Evolutionary conservation across 1,140 invertebrate genomes (phyloP), one percentile per base, ranked within the genome.

Genomic region (Meloidogyne chitwoodi): DNA sequence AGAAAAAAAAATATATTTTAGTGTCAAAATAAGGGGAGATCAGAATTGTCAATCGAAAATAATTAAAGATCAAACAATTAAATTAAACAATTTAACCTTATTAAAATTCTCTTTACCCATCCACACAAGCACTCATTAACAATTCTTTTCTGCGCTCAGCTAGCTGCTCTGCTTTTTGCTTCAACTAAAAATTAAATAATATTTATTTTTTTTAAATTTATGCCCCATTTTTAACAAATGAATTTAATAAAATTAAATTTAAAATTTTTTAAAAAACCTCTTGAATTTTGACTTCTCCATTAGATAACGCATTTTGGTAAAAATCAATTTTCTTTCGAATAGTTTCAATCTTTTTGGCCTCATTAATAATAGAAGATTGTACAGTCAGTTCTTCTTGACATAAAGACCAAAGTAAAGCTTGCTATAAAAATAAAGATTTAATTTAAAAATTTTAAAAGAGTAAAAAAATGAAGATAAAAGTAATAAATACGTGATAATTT

Each of bases 321-420:
- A 29, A 8, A 14, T 73, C 70, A 10, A 73, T 56, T n/a, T 64
- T 56, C 29, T 73, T 73, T n/a, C 56, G 48, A 61, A 73, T 24
- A 34, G 22, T 34, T 48, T 63, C 70, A 41, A 73, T 27, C 10
- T 34, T 27, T 31, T 73, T 26, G 27, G 27, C 2, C 14, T 22
- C 56, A 61, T 73, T 73, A 24, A 31, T 48, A 61, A 73, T 41
- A 27, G 41, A 41, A 14, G 70, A 41, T 5, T 73, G 56, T 0
- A 73, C 56, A 34, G 70, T 73, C 56, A 73, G 64, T 29, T 73
- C 70, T 22, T 73, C 70, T n/a, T 73, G 44, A 34, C 41, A 56
- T 8, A 73, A 10, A 31, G 70, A 73, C 70, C 70, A 73, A 31
- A 73, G 64, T 38, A 73, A 61, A 16, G 34, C 31, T 14, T 63